Conservation (phyloP, 2,797 vertebrate genomes). For the Gobio occitaniae region DNA sequence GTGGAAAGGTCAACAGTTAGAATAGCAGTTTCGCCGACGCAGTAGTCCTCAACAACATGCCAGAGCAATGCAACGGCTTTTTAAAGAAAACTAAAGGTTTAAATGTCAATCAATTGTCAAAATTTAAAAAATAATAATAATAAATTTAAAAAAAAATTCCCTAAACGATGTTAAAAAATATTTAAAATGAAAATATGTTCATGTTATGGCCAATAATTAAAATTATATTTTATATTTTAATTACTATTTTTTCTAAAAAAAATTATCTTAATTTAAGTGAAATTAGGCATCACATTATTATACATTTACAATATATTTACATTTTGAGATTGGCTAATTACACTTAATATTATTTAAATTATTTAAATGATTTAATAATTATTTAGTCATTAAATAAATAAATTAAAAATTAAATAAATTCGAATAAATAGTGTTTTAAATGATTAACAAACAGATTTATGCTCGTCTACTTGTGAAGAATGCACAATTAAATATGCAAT, state of each 20-base stretch:
- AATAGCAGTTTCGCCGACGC: constrained; percentile 36
- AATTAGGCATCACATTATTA: neutral
- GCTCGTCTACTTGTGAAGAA: neutral
- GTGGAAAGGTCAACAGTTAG: constrained; percentile 55
- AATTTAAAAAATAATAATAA: neutral
- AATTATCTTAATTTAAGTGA: neutral
- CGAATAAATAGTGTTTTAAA: neutral
- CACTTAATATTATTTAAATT: neutral
- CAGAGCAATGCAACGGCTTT: neutral
- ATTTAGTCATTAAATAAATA: no score
- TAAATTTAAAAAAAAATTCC: neutral
- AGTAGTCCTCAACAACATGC: constrained; percentile 16
- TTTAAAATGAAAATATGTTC: neutral
- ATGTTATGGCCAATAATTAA: neutral
- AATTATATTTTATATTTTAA: neutral
- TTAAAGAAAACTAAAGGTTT: constrained; percentile 17
- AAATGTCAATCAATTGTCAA: neutral
- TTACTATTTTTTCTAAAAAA: neutral
- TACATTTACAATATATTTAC: neutral
- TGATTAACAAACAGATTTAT: neutral
- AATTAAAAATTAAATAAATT: no score
- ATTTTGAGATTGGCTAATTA: neutral
- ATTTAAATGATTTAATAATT: no score
- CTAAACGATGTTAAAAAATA: neutral
- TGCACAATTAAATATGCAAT: neutral